Conservation (phyloP, 2,113 vertebrate genomes). For the Petromus typicus region DNA sequence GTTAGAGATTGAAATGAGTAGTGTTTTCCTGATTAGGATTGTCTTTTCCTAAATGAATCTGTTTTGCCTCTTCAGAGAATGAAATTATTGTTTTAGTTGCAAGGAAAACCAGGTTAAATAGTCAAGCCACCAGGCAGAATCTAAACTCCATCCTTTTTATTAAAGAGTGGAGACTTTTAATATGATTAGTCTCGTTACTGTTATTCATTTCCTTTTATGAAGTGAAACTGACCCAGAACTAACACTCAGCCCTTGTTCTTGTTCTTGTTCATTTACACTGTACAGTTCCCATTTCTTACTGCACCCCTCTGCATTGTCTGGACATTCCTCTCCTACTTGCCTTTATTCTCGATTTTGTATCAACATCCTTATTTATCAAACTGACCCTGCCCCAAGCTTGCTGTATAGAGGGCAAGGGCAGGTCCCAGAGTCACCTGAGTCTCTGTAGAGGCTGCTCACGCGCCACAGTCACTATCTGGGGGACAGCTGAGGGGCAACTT, state of each 20-base stretch:
- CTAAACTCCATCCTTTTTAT: neutral
- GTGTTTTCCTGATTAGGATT: neutral
- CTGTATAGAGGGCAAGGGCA: neutral
- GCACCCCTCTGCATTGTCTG: neutral
- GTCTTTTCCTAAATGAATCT: neutral
- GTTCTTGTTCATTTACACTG: neutral
- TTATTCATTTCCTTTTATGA: neutral
- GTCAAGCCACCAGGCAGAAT: neutral
- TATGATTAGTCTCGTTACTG: neutral
- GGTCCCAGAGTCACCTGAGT: neutral
- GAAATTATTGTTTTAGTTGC: constrained; percentile 7
- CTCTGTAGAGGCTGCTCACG: neutral
- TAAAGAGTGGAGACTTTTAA: neutral
- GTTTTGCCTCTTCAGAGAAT: neutral
- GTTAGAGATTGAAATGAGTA: neutral
- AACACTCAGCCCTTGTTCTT: neutral
- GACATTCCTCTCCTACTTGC: neutral
- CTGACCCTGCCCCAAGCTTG: neutral
- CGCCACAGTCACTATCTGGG: neutral
- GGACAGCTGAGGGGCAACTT: neutral
- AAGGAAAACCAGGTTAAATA: constrained; percentile 14
- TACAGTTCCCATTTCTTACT: neutral
- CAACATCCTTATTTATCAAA: neutral
- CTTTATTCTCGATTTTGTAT: neutral
- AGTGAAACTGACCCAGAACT: neutral